Evolutionary conservation across 2,797 vertebrate genomes (phyloP), one percentile per base, ranked within the genome.

Genomic region (Alca torda): DNA sequence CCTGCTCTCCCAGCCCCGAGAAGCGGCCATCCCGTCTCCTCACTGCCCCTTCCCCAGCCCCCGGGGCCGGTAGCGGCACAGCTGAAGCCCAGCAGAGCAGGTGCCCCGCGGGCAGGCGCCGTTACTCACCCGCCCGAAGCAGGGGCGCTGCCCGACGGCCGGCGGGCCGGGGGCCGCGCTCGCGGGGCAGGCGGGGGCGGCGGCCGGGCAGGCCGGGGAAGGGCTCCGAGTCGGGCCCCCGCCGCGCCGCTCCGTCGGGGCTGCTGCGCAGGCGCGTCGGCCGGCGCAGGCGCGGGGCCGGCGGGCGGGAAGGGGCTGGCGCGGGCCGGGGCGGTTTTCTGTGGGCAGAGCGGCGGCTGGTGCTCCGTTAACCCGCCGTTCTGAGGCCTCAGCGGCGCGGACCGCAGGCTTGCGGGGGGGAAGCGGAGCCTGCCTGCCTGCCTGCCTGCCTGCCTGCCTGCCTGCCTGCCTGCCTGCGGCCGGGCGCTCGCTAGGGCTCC

Each of bases 341-440:
- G 12, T 3, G 24, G 39, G 21, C 5, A 1, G 33, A 0, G 6
- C 0, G 30, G 23, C 1, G 17, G 23, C 2, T 2, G 9, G 7
- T 21, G 10, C 0, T 4, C 13, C 6, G 10, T 4, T 20, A 10
- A 2, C 6, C 8, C 6, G 30, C 11, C 2, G 35, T 5, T 7
- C 12, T 0, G 19, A 4, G 18, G 17, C 4, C 6, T 30, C 4
- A 3, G 54, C 1, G 23, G 4, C 2, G 17, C 33, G 2, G 5
- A 0, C 7, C 3, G 35, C 10, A 0, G 19, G 16, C 1, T 9
- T 28, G 30, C 1, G 7, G 17, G 16, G 5, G 6, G 17, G 10
- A 10, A 19, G 8, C 4, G 1, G 37, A 19, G 25, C 4, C 17
- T 4, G 5, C 12, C n/a, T n/a, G n/a, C n/a, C n/a, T n/a, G n/a